phyloP scores from a whole-genome alignment of 2,888 invertebrate species.

The Pristionchus maxplancki region DNA sequence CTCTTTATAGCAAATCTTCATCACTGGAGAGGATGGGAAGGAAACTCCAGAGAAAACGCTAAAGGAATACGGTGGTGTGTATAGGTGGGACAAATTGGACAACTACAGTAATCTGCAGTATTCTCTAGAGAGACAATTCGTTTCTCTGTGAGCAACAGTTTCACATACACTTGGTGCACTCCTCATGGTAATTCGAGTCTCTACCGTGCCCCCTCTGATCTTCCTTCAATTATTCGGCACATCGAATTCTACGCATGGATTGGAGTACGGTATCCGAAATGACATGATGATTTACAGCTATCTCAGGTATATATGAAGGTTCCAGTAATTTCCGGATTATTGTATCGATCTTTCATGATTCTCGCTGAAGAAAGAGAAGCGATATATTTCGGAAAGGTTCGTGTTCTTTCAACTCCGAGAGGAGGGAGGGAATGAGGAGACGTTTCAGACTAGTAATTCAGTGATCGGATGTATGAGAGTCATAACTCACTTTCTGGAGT shows the following conservation, averaged over 20 bases:
- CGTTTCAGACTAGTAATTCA: not conserved
- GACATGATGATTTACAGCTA: not conserved
- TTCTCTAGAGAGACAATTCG: not conserved
- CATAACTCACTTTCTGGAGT: not conserved
- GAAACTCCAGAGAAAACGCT: not conserved
- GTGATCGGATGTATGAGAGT: conserved; percentile 21
- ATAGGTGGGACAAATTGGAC: not conserved
- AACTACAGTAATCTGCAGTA: not conserved
- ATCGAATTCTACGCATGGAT: conserved; percentile 36
- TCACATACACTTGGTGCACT: not conserved
- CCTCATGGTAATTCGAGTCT: not conserved
- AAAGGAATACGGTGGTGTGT: conserved; percentile 12
- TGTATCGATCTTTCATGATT: conserved; percentile 33
- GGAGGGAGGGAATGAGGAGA: too few relatives aligned
- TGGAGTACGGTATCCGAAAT: not conserved
- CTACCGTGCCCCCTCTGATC: not conserved
- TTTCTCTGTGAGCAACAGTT: not conserved
- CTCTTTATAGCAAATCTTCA: not conserved
- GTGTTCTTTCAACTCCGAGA: not conserved
- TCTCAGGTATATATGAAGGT: conserved; percentile 30
- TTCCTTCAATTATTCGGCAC: not conserved
- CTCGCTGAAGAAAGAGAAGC: conserved; percentile 33
- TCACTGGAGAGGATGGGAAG: not conserved
- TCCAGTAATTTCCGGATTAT: not conserved
- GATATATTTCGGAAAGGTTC: conserved; percentile 21